Conservation (phyloP, 1,140 invertebrate species). For the Zaprionus camerounensis region DNA sequence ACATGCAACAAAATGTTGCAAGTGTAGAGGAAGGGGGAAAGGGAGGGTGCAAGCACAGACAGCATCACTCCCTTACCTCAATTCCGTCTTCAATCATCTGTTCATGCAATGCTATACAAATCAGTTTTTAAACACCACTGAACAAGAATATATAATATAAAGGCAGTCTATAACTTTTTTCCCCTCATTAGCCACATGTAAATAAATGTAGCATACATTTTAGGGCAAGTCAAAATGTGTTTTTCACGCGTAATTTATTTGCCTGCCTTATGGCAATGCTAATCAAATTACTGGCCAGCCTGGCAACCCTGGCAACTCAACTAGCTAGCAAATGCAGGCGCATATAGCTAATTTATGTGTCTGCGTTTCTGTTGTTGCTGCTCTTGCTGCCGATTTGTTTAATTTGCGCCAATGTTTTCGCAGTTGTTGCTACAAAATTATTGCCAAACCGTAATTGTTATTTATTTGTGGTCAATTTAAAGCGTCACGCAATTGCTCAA, state of each 20-base stretch:
- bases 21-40: neutral
- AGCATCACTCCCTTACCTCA: neutral
- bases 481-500: constrained; percentile 33
- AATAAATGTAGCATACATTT: constrained; percentile 13
- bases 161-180: neutral
- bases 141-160: too few relatives aligned
- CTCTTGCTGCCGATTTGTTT: constrained; percentile 42
- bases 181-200: too few relatives aligned
- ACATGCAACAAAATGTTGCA: constrained; percentile 1
- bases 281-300: constrained; percentile 57
- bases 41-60: too few relatives aligned
- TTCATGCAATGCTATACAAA: too few relatives aligned
- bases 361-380: constrained; percentile 66
- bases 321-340: constrained; percentile 38
- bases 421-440: constrained; percentile 25
- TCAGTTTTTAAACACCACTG: too few relatives aligned
- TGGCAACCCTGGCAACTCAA: constrained; percentile 22
- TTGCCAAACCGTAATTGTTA: constrained; percentile 70
- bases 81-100: neutral
- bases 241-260: constrained; percentile 61
- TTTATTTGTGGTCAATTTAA: constrained; percentile 76
- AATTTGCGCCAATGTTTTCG: constrained; percentile 47
- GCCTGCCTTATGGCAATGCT: constrained; percentile 35
- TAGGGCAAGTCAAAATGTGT: constrained; percentile 18
- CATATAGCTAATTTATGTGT: constrained; percentile 71